phyloP scores from a whole-genome alignment of 1,140 invertebrate genomes.

The Drosophila watanabei region DNA sequence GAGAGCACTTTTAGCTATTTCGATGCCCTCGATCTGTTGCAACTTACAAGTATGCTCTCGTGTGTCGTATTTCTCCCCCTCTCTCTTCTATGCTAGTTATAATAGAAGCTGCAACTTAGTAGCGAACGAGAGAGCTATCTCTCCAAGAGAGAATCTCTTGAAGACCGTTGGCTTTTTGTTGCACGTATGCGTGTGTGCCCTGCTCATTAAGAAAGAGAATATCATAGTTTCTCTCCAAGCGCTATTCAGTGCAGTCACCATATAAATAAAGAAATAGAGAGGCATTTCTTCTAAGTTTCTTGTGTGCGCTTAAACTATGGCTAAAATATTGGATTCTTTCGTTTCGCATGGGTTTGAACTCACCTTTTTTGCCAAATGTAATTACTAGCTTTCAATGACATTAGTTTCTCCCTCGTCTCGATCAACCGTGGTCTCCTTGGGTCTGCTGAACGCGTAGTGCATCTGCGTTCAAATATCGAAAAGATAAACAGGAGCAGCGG shows the following conservation, averaged over 20 bases:
- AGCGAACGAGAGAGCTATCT: background rate
- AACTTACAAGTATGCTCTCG: background rate
- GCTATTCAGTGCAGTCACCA: background rate
- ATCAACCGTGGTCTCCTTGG: background rate
- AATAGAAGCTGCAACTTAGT: too few species aligned
- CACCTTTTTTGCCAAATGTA: background rate
- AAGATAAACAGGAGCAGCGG: conserved; percentile 1
- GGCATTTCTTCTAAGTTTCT: background rate
- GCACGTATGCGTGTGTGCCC: too few species aligned
- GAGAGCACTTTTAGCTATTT: background rate
- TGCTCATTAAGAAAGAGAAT: too few species aligned
- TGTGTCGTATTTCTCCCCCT: background rate
- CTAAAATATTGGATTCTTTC: background rate
- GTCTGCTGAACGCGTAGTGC: background rate
- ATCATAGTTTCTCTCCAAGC: background rate
- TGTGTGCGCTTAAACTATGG: background rate
- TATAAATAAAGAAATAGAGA: background rate
- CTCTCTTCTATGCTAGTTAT: too few species aligned
- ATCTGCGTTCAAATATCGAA: conserved; percentile 1
- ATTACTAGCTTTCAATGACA: background rate
- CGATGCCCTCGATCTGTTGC: background rate
- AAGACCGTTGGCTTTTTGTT: too few species aligned
- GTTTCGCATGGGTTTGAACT: background rate
- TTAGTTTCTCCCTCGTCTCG: background rate
- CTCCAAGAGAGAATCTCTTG: too few species aligned